Evolutionary conservation across 1,140 invertebrate species (phyloP), one percentile per base, ranked within the genome.

Genomic region (Drosophila bipectinata): DNA sequence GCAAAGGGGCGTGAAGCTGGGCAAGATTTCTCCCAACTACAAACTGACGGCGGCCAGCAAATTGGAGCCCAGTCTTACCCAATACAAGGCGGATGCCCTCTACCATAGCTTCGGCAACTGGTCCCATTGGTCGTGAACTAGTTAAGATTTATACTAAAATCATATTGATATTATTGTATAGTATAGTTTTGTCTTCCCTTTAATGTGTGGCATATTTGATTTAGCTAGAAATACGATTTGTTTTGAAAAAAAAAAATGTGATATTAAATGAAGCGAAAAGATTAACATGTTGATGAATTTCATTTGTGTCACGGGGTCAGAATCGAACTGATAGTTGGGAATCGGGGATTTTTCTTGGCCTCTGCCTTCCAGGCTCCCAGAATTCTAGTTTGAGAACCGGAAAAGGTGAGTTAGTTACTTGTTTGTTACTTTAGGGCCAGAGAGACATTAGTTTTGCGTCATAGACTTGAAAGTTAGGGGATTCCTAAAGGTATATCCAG

Each of bases 51-150:
- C 93, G 0, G 94, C 95, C 61, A 92, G 94, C 61, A 95, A 94
- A 79, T 79, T 94, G 0, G 92, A 92, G 34, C 92, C 92, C 0
- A 95, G 94, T 2, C 73, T 94, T 3, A 95, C 94, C 79, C 89
- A 45, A 93, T 96, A 82, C 94, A 95, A 95, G n/a, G 95, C 95
- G 15, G 87, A 92, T 37, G 91, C 92, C 59, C 91, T 96, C 1
- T 96, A 94, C 74, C 83, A 93, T 49, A 92, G 93, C 51, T 93
- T 95, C 30, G 89, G 92, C 66, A 92, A 81, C 28, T 95, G 94
- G 94, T 92, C 93, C 8, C 92, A 94, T 73, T 94, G 90, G 90
- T 72, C 75, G 93, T 94, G 1, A 94, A 94, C 3, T 92, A 24
- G 12, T 41, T 64, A 48, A 39, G 48, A 14, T 18, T 12, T 18